Base-by-base conservation (phyloP, 2,113 vertebrate genomes). In the Tretioscincus oriximinensis region DNA sequence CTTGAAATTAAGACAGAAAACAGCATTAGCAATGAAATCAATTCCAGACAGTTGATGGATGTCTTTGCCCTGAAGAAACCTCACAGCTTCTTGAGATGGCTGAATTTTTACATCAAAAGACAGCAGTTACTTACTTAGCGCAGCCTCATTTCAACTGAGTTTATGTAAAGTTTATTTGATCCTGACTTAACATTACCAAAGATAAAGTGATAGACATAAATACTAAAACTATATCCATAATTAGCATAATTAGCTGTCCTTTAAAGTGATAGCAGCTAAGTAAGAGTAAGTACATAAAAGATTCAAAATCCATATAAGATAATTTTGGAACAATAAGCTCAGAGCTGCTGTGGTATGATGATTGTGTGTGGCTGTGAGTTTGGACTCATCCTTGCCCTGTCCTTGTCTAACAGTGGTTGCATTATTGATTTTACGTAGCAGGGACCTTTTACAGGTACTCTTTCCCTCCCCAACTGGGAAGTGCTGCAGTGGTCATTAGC, bases 1-100 rank as follows among this genome's bases (percentile, higher is more conserved):
- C 58, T 7, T 18, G 73, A 84, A 83, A 76, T 68, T 51, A 73
- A 80, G 80, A 81, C 0, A 74, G 80, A 72, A 68, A 89, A 73
- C 49, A 67, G 4, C 1, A 81, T 82, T 64, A 79, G 0, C 28
- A 74, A 20, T 0, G 77, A 84, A 89, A 73, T 80, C 41, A 70
- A 58, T 10, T n/a, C 1, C n/a, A 82, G 60, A 72, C 45, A 65
- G 60, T 65, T 73, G 76, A 73, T 83, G 54, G 45, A 66, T 81
- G 18, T 2, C 66, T 71, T 73, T 73, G 65, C 28, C 84, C 85
- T 66, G 58, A 54, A 78, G 21, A 80, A 18, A 80, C 5, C 54
- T 64, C 41, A 61, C 65, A 76, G 49, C 49, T 76, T 81, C 35
- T 49, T 70, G n/a, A 76, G 20, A 26, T 49, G 29, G 80, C 11